These are phyloP conservation scores for Apocheima hispidaria DNA, from an alignment of 2,888 invertebrate genomes.

Conservation along the genomic window DNA sequence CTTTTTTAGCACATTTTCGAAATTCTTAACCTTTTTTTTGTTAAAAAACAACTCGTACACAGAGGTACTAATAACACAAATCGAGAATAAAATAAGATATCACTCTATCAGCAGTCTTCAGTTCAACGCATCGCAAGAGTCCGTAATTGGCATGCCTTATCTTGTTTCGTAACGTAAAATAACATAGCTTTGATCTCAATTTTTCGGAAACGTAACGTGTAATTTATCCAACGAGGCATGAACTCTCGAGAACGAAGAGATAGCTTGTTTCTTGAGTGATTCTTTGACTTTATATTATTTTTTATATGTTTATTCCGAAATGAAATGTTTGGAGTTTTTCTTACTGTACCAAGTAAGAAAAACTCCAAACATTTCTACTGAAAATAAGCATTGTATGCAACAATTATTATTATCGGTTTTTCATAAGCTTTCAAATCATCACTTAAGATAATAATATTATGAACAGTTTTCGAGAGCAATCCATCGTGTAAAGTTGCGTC, in stretches of 20 bases:
- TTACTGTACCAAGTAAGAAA: not conserved
- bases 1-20: no score
- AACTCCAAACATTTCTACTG: not conserved
- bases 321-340: no score
- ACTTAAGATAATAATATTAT: conserved; percentile 19
- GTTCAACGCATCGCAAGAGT: conserved; percentile 32
- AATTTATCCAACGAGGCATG: conserved; percentile 57
- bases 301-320: no score
- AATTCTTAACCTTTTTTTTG: no score
- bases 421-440: conserved; percentile 19
- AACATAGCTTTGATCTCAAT: conserved; percentile 50
- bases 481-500: conserved; percentile 26
- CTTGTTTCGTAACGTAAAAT: conserved; percentile 50
- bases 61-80: no score
- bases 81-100: not conserved
- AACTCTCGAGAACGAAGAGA: conserved; percentile 39
- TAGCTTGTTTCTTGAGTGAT: conserved; percentile 38
- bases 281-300: conserved; percentile 16
- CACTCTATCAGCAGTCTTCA: conserved; percentile 6
- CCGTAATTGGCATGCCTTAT: conserved; percentile 46
- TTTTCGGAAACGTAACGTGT: conserved; percentile 54
- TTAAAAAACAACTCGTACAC: no score
- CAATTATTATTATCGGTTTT: conserved; percentile 16
- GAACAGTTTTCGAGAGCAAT: conserved; percentile 17
- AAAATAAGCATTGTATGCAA: not conserved